A percentile compares a stretch with the other conserved stretches of the same genome.
Evolutionary conservation across 2,797 vertebrate species (phyloP).

Genomic region (Poeciliopsis presidionis): DNA sequence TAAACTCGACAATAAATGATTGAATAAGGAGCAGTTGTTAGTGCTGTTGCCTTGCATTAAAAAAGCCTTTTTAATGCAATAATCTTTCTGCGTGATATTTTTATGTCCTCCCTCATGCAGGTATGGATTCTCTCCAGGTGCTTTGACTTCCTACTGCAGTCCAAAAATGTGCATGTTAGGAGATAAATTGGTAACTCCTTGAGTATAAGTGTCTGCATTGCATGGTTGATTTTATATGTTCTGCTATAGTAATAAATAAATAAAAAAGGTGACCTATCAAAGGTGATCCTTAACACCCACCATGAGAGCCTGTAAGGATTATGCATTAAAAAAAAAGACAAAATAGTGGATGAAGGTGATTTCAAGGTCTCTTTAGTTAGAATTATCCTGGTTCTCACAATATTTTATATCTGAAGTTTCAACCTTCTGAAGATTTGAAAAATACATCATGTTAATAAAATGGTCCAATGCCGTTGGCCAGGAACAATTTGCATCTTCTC

Average conservation of each 20-base stretch:
- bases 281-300: not conserved
- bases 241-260: not conserved
- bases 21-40: not conserved
- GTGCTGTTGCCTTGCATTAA: not conserved
- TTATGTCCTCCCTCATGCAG: not conserved
- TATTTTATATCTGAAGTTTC: constrained; percentile 41
- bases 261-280: not conserved
- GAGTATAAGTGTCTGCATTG: not conserved
- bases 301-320: not conserved
- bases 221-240: not conserved
- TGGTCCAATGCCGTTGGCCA: constrained; percentile 63
- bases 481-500: constrained; percentile 67
- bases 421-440: constrained; percentile 26
- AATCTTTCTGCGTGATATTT: not conserved
- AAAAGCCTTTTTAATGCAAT: not conserved
- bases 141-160: not conserved
- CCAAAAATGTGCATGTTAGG: not conserved
- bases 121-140: not conserved
- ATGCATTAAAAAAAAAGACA: not conserved
- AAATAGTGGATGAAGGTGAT: not conserved
- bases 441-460: constrained; percentile 72
- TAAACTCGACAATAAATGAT: not conserved
- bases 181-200: not conserved
- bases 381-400: constrained; percentile 18
- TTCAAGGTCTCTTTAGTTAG: constrained; percentile 8